A percentile compares a stretch with the other conserved stretches of the same genome.
These are phyloP conservation scores for Brachionus angularis DNA, from an alignment of 1,140 invertebrate species.

Conservation along the genomic window DNA sequence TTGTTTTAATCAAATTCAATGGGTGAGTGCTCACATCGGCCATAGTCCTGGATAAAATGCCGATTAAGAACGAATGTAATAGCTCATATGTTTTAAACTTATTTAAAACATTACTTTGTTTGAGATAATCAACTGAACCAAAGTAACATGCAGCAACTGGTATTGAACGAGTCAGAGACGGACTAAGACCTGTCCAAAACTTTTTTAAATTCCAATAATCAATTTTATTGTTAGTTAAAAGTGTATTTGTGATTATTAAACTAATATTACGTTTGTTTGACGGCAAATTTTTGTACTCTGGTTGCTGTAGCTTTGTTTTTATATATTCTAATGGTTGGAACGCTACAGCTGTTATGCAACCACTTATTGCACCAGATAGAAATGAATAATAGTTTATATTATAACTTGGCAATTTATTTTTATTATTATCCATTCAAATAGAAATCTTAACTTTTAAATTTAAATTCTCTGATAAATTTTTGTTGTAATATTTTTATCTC, in stretches of 20 bases:
- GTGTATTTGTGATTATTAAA: not conserved
- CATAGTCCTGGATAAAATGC: not conserved
- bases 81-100: not conserved
- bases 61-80: constrained; percentile 27
- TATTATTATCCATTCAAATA: too few relatives aligned
- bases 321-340: constrained; percentile 36
- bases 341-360: not conserved
- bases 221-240: not conserved
- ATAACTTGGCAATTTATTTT: constrained; percentile 6
- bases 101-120: not conserved
- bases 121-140: constrained; percentile 25
- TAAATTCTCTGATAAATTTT: not conserved
- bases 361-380: constrained; percentile 30
- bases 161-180: not conserved
- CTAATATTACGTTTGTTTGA: not conserved
- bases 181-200: constrained; percentile 36
- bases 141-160: constrained; percentile 32
- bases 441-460: not conserved
- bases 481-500: not conserved
- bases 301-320: constrained; percentile 41
- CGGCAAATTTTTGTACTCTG: not conserved
- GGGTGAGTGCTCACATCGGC: constrained; percentile 21
- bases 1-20: constrained; percentile 30
- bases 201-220: not conserved
- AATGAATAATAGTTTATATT: constrained; percentile 27